These are phyloP conservation scores for Caenorhabditis imperialis DNA, from an alignment of 2,888 invertebrate species.

Conservation along the genomic window DNA sequence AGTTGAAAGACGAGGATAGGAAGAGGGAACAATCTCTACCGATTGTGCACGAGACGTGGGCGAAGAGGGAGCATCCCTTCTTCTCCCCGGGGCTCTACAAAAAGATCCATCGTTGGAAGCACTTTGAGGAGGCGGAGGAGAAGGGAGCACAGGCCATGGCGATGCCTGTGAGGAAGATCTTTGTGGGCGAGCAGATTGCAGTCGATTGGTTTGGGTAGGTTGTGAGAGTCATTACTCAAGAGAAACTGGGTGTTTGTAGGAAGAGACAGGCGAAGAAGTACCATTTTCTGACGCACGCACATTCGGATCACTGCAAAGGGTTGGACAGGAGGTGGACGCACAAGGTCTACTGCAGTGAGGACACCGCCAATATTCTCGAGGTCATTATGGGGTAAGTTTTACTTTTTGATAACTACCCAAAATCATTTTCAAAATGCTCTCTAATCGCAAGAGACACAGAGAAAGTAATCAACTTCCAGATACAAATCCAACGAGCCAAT, in stretches of 20 bases:
- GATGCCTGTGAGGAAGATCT: slow-evolving; percentile 3
- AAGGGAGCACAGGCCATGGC: neutral
- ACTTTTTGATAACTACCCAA: neutral
- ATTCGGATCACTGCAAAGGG: slow-evolving; percentile 17
- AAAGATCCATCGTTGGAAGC: neutral
- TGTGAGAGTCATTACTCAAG: neutral
- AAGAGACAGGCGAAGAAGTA: slow-evolving; percentile 5
- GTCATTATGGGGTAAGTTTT: slow-evolving; percentile 15
- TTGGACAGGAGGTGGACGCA: slow-evolving; percentile 3
- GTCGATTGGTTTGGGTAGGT: slow-evolving; percentile 31
- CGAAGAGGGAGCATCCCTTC: neutral
- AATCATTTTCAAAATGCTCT: neutral
- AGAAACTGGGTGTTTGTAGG: slow-evolving; percentile 8
- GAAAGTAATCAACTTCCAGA: slow-evolving; percentile 1
- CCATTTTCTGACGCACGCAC: slow-evolving; percentile 28
- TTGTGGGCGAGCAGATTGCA: slow-evolving; percentile 22
- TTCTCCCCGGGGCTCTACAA: too few relatives aligned
- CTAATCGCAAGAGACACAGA: too few relatives aligned
- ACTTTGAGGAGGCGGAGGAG: neutral
- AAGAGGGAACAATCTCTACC: neutral
- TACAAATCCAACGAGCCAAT: neutral
- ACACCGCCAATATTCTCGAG: slow-evolving; percentile 20
- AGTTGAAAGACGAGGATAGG: too few relatives aligned
- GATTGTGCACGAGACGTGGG: neutral
- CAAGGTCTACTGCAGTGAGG: slow-evolving; percentile 21